These are phyloP conservation scores for Philereme transversata DNA, from an alignment of 2,888 invertebrate genomes.

Conservation along the genomic window DNA sequence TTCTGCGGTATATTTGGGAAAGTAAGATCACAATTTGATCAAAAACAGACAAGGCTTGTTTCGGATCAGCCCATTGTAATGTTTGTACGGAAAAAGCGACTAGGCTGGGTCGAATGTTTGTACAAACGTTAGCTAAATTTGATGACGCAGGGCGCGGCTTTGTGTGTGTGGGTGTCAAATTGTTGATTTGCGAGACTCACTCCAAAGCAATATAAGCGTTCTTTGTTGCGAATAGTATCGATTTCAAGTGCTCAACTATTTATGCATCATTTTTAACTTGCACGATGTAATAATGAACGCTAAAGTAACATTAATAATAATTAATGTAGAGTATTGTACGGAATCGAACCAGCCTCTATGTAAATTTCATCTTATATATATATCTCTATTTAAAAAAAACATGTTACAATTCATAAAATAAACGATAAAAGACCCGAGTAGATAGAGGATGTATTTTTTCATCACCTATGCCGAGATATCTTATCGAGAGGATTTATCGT, in stretches of 20 bases:
- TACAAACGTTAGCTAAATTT: constrained; percentile 81
- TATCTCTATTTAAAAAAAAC: too few relatives aligned
- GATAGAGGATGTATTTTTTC: too few relatives aligned
- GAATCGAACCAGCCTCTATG: too few relatives aligned
- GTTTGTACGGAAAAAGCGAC: constrained; percentile 72
- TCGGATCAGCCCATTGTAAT: constrained; percentile 59
- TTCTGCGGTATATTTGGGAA: too few relatives aligned
- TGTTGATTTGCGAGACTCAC: constrained; percentile 71
- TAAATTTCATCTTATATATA: too few relatives aligned
- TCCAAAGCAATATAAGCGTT: constrained; percentile 58
- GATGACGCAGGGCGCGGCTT: constrained; percentile 78
- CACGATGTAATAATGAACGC: not conserved
- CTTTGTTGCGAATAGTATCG: constrained; percentile 49
- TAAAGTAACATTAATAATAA: not conserved
- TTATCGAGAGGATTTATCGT: too few relatives aligned
- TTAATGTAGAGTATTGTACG: too few relatives aligned
- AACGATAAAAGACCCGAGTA: too few relatives aligned
- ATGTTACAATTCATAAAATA: too few relatives aligned
- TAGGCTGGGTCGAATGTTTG: constrained; percentile 77
- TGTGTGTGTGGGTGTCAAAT: constrained; percentile 62
- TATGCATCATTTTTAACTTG: not conserved
- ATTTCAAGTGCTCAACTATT: constrained; percentile 37
- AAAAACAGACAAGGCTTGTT: constrained; percentile 41
- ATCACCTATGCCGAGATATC: too few relatives aligned
- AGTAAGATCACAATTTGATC: constrained; percentile 37